phyloP scores from a whole-genome alignment of 2,888 invertebrate species.

The Caradrina clavipalpis region DNA sequence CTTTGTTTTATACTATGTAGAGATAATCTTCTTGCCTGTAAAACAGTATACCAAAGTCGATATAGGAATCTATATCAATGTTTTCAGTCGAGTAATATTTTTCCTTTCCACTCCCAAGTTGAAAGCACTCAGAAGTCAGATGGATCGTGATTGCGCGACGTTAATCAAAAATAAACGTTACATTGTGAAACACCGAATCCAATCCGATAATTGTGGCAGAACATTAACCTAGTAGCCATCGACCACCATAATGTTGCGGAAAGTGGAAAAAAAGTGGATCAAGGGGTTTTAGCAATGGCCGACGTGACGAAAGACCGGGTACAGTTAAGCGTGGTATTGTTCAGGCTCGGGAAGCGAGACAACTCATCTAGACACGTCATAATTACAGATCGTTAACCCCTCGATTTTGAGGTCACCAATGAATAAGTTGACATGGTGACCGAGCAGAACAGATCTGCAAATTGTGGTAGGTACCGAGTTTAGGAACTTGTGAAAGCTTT shows the following conservation, averaged over 20 bases:
- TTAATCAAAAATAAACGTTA: constrained; percentile 64
- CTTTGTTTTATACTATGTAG: too few species aligned
- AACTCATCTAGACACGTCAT: constrained; percentile 66
- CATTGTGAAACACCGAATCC: constrained; percentile 70
- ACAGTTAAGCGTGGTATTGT: constrained; percentile 79
- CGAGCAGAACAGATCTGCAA: constrained; percentile 56
- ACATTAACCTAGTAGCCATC: constrained; percentile 70
- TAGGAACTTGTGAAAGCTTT: constrained; percentile 48
- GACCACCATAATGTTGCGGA: constrained; percentile 65
- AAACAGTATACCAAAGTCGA: background rate
- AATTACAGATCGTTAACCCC: constrained; percentile 79
- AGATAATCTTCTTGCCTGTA: constrained; percentile 8
- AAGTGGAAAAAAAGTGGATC: constrained; percentile 65
- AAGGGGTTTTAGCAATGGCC: constrained; percentile 68
- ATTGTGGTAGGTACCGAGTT: constrained; percentile 40
- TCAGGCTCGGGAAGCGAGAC: constrained; percentile 71
- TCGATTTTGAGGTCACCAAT: constrained; percentile 66
- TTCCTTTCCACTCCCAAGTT: constrained; percentile 12
- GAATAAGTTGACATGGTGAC: constrained; percentile 70
- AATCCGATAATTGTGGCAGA: constrained; percentile 70
- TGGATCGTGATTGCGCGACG: constrained; percentile 63
- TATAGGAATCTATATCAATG: background rate
- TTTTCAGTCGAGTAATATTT: constrained; percentile 3
- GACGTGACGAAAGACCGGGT: constrained; percentile 74
- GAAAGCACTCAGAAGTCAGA: constrained; percentile 48